Percentiles rank a stretch among this genome's conserved stretches.
phyloP scores from a whole-genome alignment of 2,113 vertebrate species.

The Clarias gariepinus region DNA sequence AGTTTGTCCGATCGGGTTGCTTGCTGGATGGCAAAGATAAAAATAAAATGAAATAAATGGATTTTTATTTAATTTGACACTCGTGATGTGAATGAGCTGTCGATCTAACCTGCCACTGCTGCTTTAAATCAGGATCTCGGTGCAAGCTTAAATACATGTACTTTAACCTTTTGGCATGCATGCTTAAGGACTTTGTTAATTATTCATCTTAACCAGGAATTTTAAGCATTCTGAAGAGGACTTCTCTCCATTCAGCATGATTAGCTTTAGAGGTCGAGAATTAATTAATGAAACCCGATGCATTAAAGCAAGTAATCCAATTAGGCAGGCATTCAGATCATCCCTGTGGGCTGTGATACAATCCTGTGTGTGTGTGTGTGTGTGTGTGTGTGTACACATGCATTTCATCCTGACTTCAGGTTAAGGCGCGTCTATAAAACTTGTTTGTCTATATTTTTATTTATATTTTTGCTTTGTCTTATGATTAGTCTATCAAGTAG shows the following conservation, averaged over 20 bases:
- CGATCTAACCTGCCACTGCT: neutral
- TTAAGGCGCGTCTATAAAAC: neutral
- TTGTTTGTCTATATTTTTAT: conserved; percentile 14
- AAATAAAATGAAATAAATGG: neutral
- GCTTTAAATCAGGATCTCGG: neutral
- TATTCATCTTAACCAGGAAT: neutral
- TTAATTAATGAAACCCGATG: conserved; percentile 48
- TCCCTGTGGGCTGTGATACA: conserved; percentile 37
- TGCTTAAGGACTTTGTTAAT: conserved; percentile 18
- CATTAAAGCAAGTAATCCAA: conserved; percentile 54
- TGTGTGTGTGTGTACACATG: neutral
- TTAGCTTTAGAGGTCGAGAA: conserved; percentile 40
- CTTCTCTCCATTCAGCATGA: conserved; percentile 31
- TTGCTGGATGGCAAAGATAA: neutral
- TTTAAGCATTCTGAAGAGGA: neutral
- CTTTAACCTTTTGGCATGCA: neutral
- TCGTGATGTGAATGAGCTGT: neutral
- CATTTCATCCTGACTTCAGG: conserved; percentile 17
- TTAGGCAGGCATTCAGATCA: conserved; percentile 41
- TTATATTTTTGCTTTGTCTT: neutral
- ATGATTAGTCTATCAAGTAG: neutral
- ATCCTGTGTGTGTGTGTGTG: conserved; percentile 9
- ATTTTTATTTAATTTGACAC: neutral
- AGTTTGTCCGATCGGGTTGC: conserved; percentile 21
- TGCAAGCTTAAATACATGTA: neutral